These are phyloP conservation scores for Punctoribates punctum DNA, from an alignment of 2,888 invertebrate species.

Conservation along the genomic window DNA sequence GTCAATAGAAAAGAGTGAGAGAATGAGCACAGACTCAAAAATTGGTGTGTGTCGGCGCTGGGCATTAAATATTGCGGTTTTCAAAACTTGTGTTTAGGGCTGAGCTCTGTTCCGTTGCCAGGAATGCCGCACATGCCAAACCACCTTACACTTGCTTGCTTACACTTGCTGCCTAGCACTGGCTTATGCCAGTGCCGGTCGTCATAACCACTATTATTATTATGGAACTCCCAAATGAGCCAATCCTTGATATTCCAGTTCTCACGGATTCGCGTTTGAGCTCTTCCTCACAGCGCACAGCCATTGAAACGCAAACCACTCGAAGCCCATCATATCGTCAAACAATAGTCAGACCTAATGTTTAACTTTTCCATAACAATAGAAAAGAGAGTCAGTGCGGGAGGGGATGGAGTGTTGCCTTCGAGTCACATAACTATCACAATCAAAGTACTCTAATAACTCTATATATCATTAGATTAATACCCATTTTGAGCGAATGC, in stretches of 20 bases:
- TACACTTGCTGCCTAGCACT: neutral
- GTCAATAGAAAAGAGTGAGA: too few relatives aligned
- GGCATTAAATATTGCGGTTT: too few relatives aligned
- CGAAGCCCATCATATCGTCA: neutral
- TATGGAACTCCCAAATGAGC: constrained; percentile 32
- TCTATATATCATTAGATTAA: neutral
- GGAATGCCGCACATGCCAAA: constrained; percentile 28
- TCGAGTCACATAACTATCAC: neutral
- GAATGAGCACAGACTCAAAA: too few relatives aligned
- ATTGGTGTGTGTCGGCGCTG: too few relatives aligned
- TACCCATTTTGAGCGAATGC: too few relatives aligned
- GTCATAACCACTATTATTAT: constrained; percentile 1
- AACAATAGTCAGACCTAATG: constrained; percentile 12
- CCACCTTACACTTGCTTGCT: neutral
- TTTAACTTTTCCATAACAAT: constrained; percentile 16
- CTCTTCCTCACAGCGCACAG: neutral
- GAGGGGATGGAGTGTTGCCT: neutral
- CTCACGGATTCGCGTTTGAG: constrained; percentile 2
- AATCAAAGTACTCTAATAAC: constrained; percentile 8
- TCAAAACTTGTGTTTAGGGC: neutral
- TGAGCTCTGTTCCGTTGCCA: neutral
- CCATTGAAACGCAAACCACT: constrained; percentile 4
- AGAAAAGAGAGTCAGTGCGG: neutral
- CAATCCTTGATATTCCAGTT: constrained; percentile 36
- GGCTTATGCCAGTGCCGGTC: neutral